A percentile compares a stretch with the other conserved stretches of the same genome.
Evolutionary conservation across 2,888 invertebrate genomes (phyloP).

Genomic region (Strigamia maritima): DNA sequence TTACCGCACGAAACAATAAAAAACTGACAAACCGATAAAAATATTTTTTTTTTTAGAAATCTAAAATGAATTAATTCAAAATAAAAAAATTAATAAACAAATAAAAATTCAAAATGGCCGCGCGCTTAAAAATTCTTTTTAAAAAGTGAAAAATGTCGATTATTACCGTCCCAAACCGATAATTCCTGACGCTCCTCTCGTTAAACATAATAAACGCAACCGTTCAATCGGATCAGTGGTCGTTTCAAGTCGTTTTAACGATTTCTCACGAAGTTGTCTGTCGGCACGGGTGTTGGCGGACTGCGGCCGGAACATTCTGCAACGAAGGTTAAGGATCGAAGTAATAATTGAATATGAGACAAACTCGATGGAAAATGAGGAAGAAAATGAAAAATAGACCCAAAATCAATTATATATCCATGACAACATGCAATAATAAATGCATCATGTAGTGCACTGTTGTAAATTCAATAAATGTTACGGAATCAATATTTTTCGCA

Average conservation of each 20-base stretch:
- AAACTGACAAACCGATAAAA: too few relatives aligned
- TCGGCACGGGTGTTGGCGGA: conserved; percentile 74
- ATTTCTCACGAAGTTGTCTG: conserved; percentile 72
- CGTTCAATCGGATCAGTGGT: conserved; percentile 78
- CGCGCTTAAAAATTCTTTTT: neutral
- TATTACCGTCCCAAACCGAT: conserved; percentile 77
- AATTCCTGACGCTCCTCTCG: conserved; percentile 83
- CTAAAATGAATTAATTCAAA: too few relatives aligned
- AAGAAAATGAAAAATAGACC: neutral
- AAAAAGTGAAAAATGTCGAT: neutral
- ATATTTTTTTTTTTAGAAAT: too few relatives aligned
- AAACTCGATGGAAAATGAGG: neutral
- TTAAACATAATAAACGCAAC: conserved; percentile 75
- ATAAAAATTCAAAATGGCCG: neutral
- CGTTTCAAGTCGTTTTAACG: conserved; percentile 61
- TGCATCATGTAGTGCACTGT: too few relatives aligned
- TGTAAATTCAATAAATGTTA: too few relatives aligned
- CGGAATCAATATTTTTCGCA: too few relatives aligned
- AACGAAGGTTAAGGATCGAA: too few relatives aligned
- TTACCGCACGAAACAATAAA: too few relatives aligned
- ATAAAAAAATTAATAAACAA: neutral
- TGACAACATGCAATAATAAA: neutral
- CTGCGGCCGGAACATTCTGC: conserved; percentile 57
- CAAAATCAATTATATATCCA: neutral
- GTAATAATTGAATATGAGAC: too few relatives aligned